Evolutionary conservation across 2,888 invertebrate species (phyloP).

Genomic region (Cybosia mesomella): DNA sequence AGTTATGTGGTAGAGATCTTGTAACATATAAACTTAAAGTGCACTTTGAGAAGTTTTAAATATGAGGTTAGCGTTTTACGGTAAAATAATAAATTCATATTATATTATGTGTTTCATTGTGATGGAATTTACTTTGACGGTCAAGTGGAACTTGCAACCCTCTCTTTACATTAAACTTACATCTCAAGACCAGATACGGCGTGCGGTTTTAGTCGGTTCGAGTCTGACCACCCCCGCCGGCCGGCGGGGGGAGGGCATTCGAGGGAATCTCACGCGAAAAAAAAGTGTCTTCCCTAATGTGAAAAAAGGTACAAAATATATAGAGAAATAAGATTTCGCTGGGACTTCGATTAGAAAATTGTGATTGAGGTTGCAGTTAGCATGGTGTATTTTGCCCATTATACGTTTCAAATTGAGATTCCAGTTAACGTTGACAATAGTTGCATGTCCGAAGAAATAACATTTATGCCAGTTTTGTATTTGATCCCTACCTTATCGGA

Average conservation of each 20-base stretch:
- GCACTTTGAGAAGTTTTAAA: constrained; percentile 39
- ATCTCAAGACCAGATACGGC: no score
- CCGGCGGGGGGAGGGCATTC: no score
- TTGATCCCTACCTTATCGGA: constrained; percentile 40
- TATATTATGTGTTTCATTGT: neutral
- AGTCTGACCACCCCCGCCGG: no score
- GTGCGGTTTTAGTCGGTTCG: no score
- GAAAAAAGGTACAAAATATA: neutral
- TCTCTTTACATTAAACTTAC: no score
- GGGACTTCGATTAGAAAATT: neutral
- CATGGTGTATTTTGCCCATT: no score
- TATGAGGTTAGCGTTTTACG: constrained; percentile 27
- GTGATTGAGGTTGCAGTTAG: neutral
- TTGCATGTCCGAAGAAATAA: neutral
- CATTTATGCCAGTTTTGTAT: constrained; percentile 7
- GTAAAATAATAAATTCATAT: neutral
- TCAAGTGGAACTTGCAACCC: no score
- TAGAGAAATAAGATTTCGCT: neutral
- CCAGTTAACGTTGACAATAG: neutral
- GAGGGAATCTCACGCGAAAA: no score
- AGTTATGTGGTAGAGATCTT: constrained; percentile 38
- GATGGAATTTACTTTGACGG: neutral
- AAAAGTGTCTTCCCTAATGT: neutral
- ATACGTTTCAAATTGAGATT: neutral
- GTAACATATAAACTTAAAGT: constrained; percentile 32